Percentiles rank a stretch among this genome's conserved stretches.
Conservation (phyloP, 2,113 vertebrate genomes). For the Zapus hudsonius region DNA sequence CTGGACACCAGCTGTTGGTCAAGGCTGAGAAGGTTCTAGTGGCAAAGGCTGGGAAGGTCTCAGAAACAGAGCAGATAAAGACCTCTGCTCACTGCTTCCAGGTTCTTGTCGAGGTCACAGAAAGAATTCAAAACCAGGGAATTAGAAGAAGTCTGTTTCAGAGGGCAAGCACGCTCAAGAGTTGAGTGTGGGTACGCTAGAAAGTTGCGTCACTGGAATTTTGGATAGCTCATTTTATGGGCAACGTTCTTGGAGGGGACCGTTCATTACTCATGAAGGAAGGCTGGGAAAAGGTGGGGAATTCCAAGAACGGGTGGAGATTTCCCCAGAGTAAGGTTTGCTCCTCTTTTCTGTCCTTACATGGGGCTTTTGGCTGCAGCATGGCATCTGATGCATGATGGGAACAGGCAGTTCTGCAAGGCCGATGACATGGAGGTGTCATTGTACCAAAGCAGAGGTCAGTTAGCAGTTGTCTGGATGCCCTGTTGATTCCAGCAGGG, state of each 20-base stretch:
- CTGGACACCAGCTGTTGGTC: not conserved
- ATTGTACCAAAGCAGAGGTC: not conserved
- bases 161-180: not conserved
- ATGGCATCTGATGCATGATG: not conserved
- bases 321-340: not conserved
- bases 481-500: not conserved
- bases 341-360: not conserved
- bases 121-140: not conserved
- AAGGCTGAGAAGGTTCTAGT: too few species aligned
- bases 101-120: not conserved
- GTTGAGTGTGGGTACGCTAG: not conserved
- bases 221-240: not conserved
- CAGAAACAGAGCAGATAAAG: not conserved
- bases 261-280: not conserved
- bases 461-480: not conserved
- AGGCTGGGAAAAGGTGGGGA: not conserved
- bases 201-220: not conserved
- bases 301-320: not conserved
- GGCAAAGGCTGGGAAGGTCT: not conserved
- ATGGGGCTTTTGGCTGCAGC: not conserved
- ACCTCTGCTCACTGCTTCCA: not conserved
- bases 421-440: not conserved
- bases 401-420: not conserved
- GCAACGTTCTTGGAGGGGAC: not conserved
- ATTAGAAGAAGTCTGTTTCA: not conserved